Evolutionary conservation across 2,888 invertebrate genomes (phyloP), one percentile per base, ranked within the genome.

Genomic region (Sarcophaga subvicina): DNA sequence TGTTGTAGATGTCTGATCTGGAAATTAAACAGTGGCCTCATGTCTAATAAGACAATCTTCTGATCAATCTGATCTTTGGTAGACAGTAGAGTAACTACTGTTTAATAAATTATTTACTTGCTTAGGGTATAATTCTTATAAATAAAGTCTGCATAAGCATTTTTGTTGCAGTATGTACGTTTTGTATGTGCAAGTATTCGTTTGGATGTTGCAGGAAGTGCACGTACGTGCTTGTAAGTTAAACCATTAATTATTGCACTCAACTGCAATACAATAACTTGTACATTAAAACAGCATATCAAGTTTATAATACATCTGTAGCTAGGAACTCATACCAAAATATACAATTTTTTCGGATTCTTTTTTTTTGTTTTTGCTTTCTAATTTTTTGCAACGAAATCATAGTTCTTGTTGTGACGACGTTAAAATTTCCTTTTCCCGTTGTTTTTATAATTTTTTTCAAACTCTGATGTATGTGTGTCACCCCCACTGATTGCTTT

Each of bases 231-330:
- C 70, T 71, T 4, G 78, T 76, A 75, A 85, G 78, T 85, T 71
- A 75, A 79, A 85, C 81, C 79, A 85, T 85, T 85, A 85, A 85
- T 85, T 85, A 85, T 85, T 81, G 73, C 75, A 75, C 75, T 78
- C 78, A 85, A 71, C 72, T 81, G 63, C 77, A 78, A 70, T 78
- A 73, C 81, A 81, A 81, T 81, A 78, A 79, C 73, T 75, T 85
- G 60, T 79, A 70, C 69, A 77, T 81, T 72, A 63, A 81, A 82
- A 64, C 73, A 82, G 81, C 73, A 82, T 75, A 73, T 81, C 78
- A 85, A 69, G 69, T 77, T 67, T 69, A 69, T 81, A 2, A 0
- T 37, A 37, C 2, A 69, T 78, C 37, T 37, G 37, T 2, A 37
- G 27, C 0, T 4, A 27, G 37, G 6, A 6, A 25, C 62, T 77